Base-by-base conservation (phyloP, 2,888 invertebrate species). In the Drosophila nigritarsus region DNA sequence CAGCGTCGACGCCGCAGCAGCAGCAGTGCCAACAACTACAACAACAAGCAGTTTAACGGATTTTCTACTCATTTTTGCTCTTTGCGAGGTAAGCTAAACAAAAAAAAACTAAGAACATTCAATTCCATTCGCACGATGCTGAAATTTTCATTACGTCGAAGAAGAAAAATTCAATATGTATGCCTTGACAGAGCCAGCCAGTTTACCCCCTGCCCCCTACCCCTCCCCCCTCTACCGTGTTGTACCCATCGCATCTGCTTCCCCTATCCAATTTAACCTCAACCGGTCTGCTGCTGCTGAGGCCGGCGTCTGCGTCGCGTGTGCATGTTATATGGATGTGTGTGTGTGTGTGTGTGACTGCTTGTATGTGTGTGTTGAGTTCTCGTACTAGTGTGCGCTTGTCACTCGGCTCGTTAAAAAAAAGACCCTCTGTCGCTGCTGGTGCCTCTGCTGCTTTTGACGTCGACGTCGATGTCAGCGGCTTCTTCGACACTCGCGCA, bases 251-350 rank as follows among this genome's bases (percentile, higher is more conserved):
- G 73, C 78, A 78, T 73, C 78, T 78, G 72, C 74, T 80, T 78
- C 80, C 83, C 80, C 87, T 87, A 84, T 85, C 87, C 84, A 85
- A 88, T 85, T 85, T 88, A 85, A 88, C 88, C 89, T 85, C 85
- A 85, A 85, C 85, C 85, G 85, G 85, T 85, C 85, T 84, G 83
- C 80, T 83, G 83, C 79, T 71, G 86, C 79, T 69, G 80, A 78
- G 72, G 81, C 64, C 74, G 67, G 64, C 85, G 82, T 73, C 78
- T 77, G 78, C 87, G 83, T 85, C 83, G 83, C 80, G 56, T 83
- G 56, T 82, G 69, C 77, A 86, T 79, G 85, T 66, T 58, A 63
- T 48, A 42, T 71, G 30, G 64, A 42, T 67, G 45, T n/a, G n/a
- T n/a, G 49, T 62, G 13, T 68, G 27, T 27, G 29, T 50, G 6